Evolutionary conservation across 1,140 invertebrate genomes (phyloP).

Genomic region (Andricus grossulariae): DNA sequence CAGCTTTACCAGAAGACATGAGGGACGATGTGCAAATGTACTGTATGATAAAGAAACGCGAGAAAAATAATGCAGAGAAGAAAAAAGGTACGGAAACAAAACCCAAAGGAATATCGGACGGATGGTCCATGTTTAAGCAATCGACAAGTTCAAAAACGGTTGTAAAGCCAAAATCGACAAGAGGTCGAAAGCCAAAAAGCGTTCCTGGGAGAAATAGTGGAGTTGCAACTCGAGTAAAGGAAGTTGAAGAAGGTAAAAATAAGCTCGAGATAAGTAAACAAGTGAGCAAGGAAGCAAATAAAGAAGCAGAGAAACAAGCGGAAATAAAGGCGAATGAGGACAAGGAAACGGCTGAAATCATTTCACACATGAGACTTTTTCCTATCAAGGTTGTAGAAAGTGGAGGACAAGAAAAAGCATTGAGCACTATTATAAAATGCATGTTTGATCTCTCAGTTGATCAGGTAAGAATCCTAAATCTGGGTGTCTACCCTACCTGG

Average conservation of each 20-base stretch:
- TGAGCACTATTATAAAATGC: slow-evolving; percentile 66
- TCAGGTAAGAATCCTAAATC: slow-evolving; percentile 59
- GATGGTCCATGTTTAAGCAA: slow-evolving; percentile 53
- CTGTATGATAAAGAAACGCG: slow-evolving; percentile 74
- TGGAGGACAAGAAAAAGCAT: slow-evolving; percentile 61
- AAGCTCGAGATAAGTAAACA: slow-evolving; percentile 22
- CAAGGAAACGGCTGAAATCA: slow-evolving; percentile 47
- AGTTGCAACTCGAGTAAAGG: not conserved
- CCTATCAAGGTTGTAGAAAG: slow-evolving; percentile 50
- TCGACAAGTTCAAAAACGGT: slow-evolving; percentile 45
- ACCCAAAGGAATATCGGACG: slow-evolving; percentile 25
- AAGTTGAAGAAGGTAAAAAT: slow-evolving; percentile 3
- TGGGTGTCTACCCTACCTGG: not conserved
- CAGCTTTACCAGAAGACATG: slow-evolving; percentile 76
- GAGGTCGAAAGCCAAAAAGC: slow-evolving; percentile 29
- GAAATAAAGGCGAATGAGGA: slow-evolving; percentile 22
- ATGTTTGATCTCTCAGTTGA: slow-evolving; percentile 67
- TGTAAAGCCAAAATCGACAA: slow-evolving; percentile 45
- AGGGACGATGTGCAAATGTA: slow-evolving; percentile 73
- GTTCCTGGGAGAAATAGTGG: slow-evolving; percentile 31
- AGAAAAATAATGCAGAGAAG: slow-evolving; percentile 27
- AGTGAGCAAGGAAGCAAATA: not conserved
- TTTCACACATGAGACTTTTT: slow-evolving; percentile 46
- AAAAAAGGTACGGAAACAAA: slow-evolving; percentile 39
- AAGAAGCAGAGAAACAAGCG: not conserved